phyloP scores from a whole-genome alignment of 1,140 invertebrate genomes.

The Branchinecta lindahli region DNA sequence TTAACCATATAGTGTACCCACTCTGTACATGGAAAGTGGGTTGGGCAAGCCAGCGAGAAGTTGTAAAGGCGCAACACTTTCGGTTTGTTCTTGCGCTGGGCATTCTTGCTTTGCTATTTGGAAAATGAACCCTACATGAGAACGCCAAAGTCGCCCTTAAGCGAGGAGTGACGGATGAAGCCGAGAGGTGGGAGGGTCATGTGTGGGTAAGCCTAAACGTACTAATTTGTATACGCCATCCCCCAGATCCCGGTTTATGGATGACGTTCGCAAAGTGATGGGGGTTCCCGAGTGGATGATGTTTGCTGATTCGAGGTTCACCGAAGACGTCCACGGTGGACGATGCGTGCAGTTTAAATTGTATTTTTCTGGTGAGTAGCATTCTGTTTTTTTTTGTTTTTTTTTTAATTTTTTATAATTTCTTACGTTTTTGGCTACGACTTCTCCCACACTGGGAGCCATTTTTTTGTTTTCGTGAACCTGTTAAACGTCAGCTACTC shows the following conservation, averaged over 20 bases:
- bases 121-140: too few species aligned
- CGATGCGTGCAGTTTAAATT: slow-evolving; percentile 72
- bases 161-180: too few species aligned
- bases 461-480: not conserved
- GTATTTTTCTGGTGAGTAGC: slow-evolving; percentile 55
- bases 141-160: too few species aligned
- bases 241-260: slow-evolving; percentile 60
- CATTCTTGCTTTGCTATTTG: too few species aligned
- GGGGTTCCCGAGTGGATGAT: slow-evolving; percentile 79
- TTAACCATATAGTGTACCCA: too few species aligned
- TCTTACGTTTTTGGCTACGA: not conserved
- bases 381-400: not conserved
- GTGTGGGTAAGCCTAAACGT: too few species aligned
- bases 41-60: too few species aligned
- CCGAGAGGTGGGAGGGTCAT: too few species aligned
- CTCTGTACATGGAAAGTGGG: too few species aligned
- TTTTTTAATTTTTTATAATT: not conserved
- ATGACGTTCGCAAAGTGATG: slow-evolving; percentile 61
- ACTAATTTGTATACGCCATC: not conserved
- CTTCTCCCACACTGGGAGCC: not conserved
- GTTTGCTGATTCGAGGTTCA: slow-evolving; percentile 61
- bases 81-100: too few species aligned
- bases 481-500: not conserved
- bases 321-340: slow-evolving; percentile 54
- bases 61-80: too few species aligned